A percentile compares a stretch with the other conserved stretches of the same genome.
Evolutionary conservation across 2,113 vertebrate species (phyloP).

Genomic region (Passer montanus): DNA sequence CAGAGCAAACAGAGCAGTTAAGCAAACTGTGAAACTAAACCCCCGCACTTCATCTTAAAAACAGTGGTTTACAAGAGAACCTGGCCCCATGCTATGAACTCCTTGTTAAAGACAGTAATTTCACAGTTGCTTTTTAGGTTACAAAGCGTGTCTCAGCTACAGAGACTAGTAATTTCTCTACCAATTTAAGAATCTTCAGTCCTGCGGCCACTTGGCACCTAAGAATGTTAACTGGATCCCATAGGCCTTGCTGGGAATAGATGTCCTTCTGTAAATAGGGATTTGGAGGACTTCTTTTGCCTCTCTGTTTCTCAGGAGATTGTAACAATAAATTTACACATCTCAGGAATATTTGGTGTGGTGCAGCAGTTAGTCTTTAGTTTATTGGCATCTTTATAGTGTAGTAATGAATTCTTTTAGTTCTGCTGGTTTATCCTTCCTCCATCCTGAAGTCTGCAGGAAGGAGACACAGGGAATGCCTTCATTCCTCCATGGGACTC

Average conservation of each 20-base stretch:
- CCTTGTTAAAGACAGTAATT: constrained; percentile 31
- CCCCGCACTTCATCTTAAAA: neutral
- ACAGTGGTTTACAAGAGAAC: neutral
- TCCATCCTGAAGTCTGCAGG: neutral
- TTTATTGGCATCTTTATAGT: neutral
- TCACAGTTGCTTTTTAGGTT: constrained; percentile 35
- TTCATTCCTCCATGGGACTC: neutral
- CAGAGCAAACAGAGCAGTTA: neutral
- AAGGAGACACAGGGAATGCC: neutral
- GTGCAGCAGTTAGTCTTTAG: neutral
- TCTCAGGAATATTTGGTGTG: neutral
- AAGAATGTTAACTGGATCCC: neutral
- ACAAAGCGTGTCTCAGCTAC: neutral
- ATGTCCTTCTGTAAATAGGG: neutral
- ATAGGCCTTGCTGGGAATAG: neutral
- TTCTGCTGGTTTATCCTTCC: neutral
- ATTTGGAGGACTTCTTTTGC: neutral
- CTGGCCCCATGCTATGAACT: neutral
- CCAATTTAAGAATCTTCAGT: neutral
- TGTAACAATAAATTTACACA: neutral
- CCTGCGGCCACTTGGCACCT: neutral
- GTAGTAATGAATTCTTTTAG: neutral
- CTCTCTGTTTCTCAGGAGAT: neutral
- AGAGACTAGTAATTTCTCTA: constrained; percentile 28
- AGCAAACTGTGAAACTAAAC: neutral